Conservation (phyloP, 2,888 invertebrate species). For the Atethmia centrago region DNA sequence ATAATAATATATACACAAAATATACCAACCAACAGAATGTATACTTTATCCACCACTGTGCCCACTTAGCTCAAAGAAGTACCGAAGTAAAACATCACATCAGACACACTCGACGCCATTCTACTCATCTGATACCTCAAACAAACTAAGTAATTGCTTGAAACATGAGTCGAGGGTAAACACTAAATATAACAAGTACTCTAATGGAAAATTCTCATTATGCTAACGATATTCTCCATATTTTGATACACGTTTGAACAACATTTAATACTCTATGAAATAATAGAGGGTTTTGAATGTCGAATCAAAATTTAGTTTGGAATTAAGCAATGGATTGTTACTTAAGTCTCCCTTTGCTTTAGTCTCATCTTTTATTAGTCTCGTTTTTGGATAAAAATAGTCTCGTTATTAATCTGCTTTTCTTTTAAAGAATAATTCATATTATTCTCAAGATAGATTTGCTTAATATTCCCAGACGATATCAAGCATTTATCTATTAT, state of each 20-base stretch:
- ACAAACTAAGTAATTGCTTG: slow-evolving; percentile 60
- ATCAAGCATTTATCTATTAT: slow-evolving; percentile 10
- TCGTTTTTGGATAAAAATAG: not conserved
- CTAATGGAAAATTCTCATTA: slow-evolving; percentile 66
- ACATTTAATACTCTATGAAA: slow-evolving; percentile 42
- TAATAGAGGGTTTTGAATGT: slow-evolving; percentile 3
- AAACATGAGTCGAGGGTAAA: slow-evolving; percentile 53
- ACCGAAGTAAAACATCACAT: slow-evolving; percentile 8
- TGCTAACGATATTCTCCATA: slow-evolving; percentile 54
- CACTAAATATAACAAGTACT: slow-evolving; percentile 53
- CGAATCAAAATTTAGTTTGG: not conserved
- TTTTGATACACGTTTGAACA: slow-evolving; percentile 51
- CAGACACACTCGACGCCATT: not conserved
- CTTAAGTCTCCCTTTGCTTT: slow-evolving; percentile 28
- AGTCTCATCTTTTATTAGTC: slow-evolving; percentile 1
- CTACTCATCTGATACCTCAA: slow-evolving; percentile 24
- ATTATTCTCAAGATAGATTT: slow-evolving; percentile 13
- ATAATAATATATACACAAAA: no score
- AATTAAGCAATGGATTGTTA: not conserved
- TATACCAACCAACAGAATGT: not conserved
- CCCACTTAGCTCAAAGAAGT: not conserved
- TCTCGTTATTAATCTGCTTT: not conserved
- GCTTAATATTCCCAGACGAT: slow-evolving; percentile 2
- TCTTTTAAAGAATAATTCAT: not conserved
- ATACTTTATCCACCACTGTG: not conserved